These are phyloP conservation scores for Listrodromus nycthemerus DNA, from an alignment of 2,888 invertebrate species.

Conservation along the genomic window DNA sequence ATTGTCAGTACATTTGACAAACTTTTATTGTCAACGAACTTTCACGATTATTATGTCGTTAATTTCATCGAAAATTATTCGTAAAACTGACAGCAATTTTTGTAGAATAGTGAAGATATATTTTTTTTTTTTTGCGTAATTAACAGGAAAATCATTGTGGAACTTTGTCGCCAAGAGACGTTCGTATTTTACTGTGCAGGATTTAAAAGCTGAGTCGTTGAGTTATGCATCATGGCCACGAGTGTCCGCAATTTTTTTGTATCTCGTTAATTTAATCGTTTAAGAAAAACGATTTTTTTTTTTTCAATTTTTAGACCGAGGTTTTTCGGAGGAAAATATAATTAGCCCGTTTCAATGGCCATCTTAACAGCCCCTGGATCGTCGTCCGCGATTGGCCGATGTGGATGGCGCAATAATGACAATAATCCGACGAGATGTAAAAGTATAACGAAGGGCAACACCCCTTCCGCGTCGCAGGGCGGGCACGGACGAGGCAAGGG, in stretches of 20 bases:
- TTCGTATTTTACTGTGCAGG: no score
- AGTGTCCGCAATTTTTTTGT: background rate
- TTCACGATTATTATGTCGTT: no score
- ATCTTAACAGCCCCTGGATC: conserved; percentile 12
- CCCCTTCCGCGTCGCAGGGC: conserved; percentile 51
- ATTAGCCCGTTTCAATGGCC: conserved; percentile 58
- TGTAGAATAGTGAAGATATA: background rate
- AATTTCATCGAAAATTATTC: background rate
- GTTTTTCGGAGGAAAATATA: background rate
- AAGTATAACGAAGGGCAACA: conserved; percentile 44
- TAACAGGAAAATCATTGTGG: no score
- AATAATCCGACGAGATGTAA: conserved; percentile 19
- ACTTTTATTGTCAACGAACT: background rate
- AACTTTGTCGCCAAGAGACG: no score
- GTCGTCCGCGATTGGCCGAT: conserved; percentile 51
- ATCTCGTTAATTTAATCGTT: background rate
- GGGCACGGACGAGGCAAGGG: conserved; percentile 70
- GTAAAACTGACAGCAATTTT: background rate
- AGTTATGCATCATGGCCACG: background rate
- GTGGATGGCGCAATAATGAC: background rate
- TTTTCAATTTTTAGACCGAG: background rate
- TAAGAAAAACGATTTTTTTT: no score
- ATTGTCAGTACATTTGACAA: background rate
- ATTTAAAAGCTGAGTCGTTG: background rate
- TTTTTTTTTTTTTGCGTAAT: background rate